Conservation (phyloP, 1,140 invertebrate species). For the Pachypsylla venusta region DNA sequence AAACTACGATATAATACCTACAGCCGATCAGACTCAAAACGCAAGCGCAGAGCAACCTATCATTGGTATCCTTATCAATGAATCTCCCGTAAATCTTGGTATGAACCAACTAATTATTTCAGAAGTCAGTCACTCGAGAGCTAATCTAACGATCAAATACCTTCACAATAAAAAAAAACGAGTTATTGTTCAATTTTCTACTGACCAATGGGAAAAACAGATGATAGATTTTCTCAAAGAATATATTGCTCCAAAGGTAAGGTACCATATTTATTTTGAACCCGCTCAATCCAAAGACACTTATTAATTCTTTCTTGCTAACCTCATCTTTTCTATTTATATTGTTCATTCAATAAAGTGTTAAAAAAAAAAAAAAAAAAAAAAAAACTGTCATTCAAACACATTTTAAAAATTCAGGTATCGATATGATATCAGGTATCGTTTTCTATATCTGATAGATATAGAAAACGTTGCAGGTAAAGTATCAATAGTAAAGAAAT, state of each 20-base stretch:
- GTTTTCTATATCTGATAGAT: not conserved
- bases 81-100: not conserved
- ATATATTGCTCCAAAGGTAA: not conserved
- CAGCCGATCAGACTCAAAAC: too few relatives aligned
- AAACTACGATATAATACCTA: too few relatives aligned
- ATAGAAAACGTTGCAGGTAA: not conserved
- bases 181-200: not conserved
- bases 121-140: too few relatives aligned
- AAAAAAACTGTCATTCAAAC: too few relatives aligned
- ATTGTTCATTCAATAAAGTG: too few relatives aligned
- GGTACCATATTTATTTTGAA: not conserved
- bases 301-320: too few relatives aligned
- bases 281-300: too few relatives aligned
- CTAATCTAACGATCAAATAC: too few relatives aligned
- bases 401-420: too few relatives aligned
- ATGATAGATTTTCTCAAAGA: not conserved
- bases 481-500: not conserved
- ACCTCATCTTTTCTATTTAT: too few relatives aligned
- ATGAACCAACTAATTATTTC: not conserved
- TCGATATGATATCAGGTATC: not conserved
- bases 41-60: not conserved
- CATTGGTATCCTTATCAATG: not conserved
- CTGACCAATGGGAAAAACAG: not conserved
- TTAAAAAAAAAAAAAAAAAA: too few relatives aligned
- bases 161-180: not conserved